Percentiles rank a stretch among this genome's conserved stretches.
Evolutionary conservation across 1,140 invertebrate species (phyloP).

Genomic region (Caerostris extrusa): DNA sequence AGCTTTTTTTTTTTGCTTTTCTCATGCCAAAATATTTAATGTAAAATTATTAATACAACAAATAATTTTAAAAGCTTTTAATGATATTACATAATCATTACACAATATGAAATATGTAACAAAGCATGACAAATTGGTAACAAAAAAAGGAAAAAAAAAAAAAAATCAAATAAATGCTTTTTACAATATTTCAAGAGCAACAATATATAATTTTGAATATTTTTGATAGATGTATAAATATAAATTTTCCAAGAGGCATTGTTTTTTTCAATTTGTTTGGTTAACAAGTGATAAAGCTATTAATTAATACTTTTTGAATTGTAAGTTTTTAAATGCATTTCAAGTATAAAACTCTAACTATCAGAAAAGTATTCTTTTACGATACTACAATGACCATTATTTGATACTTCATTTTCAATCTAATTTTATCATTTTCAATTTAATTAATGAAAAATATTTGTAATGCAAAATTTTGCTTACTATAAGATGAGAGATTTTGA

Average conservation of each 20-base stretch:
- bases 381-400: background rate
- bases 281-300: background rate
- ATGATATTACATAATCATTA: background rate
- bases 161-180: background rate
- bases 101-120: background rate
- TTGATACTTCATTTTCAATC: too few species aligned
- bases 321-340: background rate
- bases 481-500: too few species aligned
- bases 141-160: background rate
- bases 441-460: too few species aligned
- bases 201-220: background rate
- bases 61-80: constrained; percentile 8
- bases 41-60: background rate
- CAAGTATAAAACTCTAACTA: too few species aligned
- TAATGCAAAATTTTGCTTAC: too few species aligned
- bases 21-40: too few species aligned
- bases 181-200: background rate
- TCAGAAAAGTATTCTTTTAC: background rate
- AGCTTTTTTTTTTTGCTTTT: too few species aligned
- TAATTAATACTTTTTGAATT: background rate
- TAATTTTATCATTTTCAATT: too few species aligned
- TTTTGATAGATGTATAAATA: too few species aligned
- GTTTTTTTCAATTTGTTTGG: background rate
- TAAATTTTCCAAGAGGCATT: background rate
- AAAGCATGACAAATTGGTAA: background rate